Conservation (phyloP, 2,113 vertebrate species). For the Zosterops lateralis region DNA sequence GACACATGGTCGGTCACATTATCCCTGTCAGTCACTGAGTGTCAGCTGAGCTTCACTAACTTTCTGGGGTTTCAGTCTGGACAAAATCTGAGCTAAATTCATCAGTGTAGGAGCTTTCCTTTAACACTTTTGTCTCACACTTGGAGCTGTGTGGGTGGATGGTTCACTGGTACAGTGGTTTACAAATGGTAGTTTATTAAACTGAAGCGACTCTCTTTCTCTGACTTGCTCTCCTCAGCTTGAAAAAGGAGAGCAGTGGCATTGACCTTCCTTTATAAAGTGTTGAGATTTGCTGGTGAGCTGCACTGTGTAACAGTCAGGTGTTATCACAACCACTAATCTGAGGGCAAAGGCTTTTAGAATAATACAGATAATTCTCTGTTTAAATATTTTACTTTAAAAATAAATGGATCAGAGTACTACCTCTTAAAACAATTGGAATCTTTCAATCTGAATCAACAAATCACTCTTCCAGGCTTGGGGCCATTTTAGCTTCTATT, state of each 20-base stretch:
- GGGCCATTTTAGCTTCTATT: not conserved
- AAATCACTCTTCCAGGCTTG: not conserved
- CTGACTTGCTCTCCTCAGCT: not conserved
- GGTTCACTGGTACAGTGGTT: not conserved
- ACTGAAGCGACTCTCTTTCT: not conserved
- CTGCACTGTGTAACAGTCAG: not conserved
- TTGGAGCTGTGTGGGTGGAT: not conserved
- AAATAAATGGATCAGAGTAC: not conserved
- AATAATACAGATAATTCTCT: not conserved
- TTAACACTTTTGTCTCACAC: accelerated
- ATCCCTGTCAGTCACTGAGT: not conserved
- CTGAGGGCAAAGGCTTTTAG: not conserved
- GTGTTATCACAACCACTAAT: not conserved
- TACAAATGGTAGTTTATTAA: not conserved
- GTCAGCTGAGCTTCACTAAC: not conserved
- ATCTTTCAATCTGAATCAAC: not conserved
- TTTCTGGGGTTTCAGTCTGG: not conserved
- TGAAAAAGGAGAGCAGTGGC: not conserved
- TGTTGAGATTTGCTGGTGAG: not conserved
- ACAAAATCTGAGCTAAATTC: not conserved
- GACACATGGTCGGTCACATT: not conserved
- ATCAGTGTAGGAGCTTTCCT: not conserved
- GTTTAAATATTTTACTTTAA: not conserved
- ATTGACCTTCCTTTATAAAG: not conserved
- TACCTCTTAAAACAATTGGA: not conserved